Evolutionary conservation across 2,113 vertebrate species (phyloP).

Genomic region (Tragelaphus scriptus): DNA sequence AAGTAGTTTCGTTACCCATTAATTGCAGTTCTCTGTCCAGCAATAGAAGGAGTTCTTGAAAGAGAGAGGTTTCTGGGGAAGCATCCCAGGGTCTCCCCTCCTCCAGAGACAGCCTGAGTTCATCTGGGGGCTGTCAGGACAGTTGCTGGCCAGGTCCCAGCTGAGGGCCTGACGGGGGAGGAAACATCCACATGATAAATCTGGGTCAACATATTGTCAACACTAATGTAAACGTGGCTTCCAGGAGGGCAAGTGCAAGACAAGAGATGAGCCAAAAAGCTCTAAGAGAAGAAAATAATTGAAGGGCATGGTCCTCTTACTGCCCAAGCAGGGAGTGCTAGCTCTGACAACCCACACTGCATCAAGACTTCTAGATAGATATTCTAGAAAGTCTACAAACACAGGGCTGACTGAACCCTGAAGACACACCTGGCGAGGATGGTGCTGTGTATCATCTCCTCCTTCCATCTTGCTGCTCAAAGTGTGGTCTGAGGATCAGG

Average conservation of each 20-base stretch:
- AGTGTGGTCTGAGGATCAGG: neutral
- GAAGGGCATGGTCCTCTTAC: neutral
- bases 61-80: neutral
- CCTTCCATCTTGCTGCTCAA: neutral
- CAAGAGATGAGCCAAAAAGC: neutral
- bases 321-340: too few relatives aligned
- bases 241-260: neutral
- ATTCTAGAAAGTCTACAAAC: neutral
- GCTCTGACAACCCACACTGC: neutral
- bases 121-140: too few relatives aligned
- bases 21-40: neutral
- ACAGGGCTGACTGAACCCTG: too few relatives aligned
- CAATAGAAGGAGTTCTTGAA: neutral
- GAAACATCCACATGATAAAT: neutral
- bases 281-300: neutral
- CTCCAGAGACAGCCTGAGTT: neutral
- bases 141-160: neutral
- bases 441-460: accelerated
- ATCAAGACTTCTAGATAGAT: neutral
- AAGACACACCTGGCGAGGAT: accelerated
- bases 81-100: neutral
- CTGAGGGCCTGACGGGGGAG: accelerated
- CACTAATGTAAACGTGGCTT: neutral
- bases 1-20: neutral
- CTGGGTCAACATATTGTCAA: neutral